phyloP scores from a whole-genome alignment of 2,113 vertebrate genomes.

The Camelus dromedarius region DNA sequence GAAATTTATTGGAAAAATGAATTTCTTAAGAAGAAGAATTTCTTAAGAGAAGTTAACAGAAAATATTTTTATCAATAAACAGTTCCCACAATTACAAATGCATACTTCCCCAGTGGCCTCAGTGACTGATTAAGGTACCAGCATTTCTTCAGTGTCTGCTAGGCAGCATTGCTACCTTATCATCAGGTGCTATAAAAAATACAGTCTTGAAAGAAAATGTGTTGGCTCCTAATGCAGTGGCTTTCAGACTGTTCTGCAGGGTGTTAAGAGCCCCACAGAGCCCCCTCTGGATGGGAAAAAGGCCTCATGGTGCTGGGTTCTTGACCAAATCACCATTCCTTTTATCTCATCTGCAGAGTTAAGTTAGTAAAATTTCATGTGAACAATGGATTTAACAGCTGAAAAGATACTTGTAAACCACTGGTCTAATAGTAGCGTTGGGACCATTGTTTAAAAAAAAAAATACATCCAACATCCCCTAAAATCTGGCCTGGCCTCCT shows the following conservation, averaged over 20 bases:
- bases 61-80: background rate
- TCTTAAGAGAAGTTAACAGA: background rate
- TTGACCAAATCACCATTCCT: background rate
- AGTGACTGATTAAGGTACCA: background rate
- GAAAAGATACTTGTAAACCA: conserved; percentile 44
- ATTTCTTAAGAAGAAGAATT: background rate
- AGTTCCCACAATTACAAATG: background rate
- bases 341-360: background rate
- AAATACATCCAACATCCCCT: background rate
- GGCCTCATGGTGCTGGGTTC: background rate
- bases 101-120: background rate
- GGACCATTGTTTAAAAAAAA: background rate
- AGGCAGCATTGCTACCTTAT: background rate
- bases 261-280: background rate
- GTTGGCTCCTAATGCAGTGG: background rate
- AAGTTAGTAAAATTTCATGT: conserved; percentile 29
- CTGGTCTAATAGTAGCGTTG: background rate
- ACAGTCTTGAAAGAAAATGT: conserved; percentile 14
- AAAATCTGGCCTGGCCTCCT: background rate
- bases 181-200: background rate
- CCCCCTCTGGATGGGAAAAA: background rate
- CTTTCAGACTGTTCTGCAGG: background rate
- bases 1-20: conserved; percentile 20
- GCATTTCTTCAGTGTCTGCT: background rate
- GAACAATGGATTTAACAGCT: background rate